Conservation (phyloP, 2,888 invertebrate species). For the Cosmopolites sordidus region DNA sequence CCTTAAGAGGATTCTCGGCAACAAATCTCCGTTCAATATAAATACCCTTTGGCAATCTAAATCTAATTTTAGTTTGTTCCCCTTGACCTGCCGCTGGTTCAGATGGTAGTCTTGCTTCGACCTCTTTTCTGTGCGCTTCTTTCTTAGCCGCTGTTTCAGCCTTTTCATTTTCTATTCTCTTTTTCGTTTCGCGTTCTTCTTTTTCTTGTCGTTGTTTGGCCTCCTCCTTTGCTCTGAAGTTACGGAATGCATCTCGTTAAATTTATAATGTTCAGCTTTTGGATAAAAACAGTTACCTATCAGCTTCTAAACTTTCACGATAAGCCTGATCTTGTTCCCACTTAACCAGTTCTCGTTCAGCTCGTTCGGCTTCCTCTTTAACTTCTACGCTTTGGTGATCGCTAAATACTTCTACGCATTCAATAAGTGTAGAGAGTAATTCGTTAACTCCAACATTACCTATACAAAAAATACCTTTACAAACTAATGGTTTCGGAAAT, state of each 20-base stretch:
- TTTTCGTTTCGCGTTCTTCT: constrained; percentile 66
- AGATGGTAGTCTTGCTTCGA: constrained; percentile 65
- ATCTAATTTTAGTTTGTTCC: constrained; percentile 67
- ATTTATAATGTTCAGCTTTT: neutral
- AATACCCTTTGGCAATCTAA: constrained; percentile 75
- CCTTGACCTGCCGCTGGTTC: constrained; percentile 61
- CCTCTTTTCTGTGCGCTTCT: constrained; percentile 62
- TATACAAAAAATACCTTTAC: constrained; percentile 36
- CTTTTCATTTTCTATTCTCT: constrained; percentile 70
- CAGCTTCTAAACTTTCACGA: constrained; percentile 80
- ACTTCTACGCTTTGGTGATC: constrained; percentile 75
- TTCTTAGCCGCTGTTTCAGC: constrained; percentile 69
- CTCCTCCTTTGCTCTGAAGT: constrained; percentile 77
- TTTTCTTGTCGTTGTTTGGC: constrained; percentile 72
- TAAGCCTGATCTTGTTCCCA: constrained; percentile 93
- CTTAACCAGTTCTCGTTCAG: constrained; percentile 84
- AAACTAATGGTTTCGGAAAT: no score
- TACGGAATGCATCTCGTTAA: neutral
- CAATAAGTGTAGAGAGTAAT: constrained; percentile 79
- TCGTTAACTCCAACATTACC: constrained; percentile 87
- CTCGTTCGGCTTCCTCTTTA: constrained; percentile 80
- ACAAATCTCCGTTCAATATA: constrained; percentile 75
- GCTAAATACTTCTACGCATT: constrained; percentile 79
- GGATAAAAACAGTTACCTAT: constrained; percentile 54
- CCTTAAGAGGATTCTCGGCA: constrained; percentile 55